Evolutionary conservation across 2,113 vertebrate genomes (phyloP).

Genomic region (Anthoscopus minutus): DNA sequence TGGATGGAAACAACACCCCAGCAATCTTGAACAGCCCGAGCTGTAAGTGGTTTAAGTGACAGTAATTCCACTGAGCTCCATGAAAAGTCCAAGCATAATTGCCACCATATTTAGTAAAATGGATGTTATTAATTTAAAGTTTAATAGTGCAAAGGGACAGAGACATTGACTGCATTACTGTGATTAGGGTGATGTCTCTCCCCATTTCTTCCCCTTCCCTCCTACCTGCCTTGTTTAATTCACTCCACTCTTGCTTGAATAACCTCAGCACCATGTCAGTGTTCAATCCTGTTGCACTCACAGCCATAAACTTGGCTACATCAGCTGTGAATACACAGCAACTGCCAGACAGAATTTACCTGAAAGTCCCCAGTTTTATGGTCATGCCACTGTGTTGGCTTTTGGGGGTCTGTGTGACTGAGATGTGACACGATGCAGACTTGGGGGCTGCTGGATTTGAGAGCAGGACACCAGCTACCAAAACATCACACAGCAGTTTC

Average conservation of each 20-base stretch:
- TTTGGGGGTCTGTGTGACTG: background rate
- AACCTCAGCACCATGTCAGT: background rate
- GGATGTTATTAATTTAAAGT: constrained; percentile 37
- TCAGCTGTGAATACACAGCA: background rate
- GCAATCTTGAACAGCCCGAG: background rate
- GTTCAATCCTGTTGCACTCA: background rate
- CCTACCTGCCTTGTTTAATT: background rate
- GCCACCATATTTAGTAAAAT: constrained; percentile 20
- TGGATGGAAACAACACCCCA: background rate
- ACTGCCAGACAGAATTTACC: background rate
- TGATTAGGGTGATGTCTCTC: constrained; percentile 6
- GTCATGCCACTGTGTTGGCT: background rate
- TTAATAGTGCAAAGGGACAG: constrained; percentile 35
- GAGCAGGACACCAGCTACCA: background rate
- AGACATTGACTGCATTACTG: constrained; percentile 1
- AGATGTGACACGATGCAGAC: rapidly evolving
- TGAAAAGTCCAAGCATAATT: background rate
- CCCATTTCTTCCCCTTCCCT: background rate
- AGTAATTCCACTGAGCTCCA: background rate
- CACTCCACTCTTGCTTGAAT: background rate
- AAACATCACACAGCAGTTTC: background rate
- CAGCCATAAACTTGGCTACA: background rate
- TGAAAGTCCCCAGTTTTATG: background rate
- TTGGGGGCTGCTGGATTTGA: background rate
- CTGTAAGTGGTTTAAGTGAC: constrained; percentile 32